A percentile compares a stretch with the other conserved stretches of the same genome.
These are phyloP conservation scores for Stenodera caucasica DNA, from an alignment of 2,888 invertebrate genomes.

Conservation along the genomic window DNA sequence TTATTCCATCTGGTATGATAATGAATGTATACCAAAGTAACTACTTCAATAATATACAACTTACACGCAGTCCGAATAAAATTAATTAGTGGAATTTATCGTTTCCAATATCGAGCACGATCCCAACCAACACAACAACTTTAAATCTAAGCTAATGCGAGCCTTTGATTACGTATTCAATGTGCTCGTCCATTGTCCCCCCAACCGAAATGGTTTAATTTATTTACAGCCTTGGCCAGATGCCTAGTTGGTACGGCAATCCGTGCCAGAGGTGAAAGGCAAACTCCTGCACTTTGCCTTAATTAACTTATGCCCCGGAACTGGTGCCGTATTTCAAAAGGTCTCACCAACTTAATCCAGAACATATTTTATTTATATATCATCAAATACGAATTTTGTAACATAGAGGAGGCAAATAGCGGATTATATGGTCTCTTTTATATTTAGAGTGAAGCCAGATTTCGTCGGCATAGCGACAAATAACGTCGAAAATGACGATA, in stretches of 20 bases:
- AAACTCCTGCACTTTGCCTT: constrained; percentile 27
- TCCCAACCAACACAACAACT: constrained; percentile 35
- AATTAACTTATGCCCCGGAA: constrained; percentile 24
- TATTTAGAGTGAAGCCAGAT: background rate
- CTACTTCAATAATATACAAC: constrained; percentile 40
- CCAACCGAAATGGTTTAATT: constrained; percentile 40
- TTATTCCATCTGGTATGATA: constrained; percentile 13
- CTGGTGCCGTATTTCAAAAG: constrained; percentile 17
- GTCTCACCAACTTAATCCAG: background rate
- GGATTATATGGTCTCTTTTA: background rate
- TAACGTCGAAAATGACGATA: background rate
- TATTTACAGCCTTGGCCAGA: constrained; percentile 35
- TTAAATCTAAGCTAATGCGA: constrained; percentile 46
- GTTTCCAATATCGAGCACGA: constrained; percentile 44
- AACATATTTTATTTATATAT: background rate
- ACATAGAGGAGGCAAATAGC: no score
- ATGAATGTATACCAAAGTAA: constrained; percentile 22
- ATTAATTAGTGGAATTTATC: constrained; percentile 53
- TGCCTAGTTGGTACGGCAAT: no score
- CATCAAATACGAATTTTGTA: background rate
- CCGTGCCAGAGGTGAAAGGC: constrained; percentile 26
- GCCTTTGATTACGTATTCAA: constrained; percentile 49
- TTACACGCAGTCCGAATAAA: constrained; percentile 48
- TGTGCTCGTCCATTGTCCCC: constrained; percentile 36
- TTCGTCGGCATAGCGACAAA: background rate